Evolutionary conservation across 2,113 vertebrate genomes (phyloP), one percentile per base, ranked within the genome.

Genomic region (Tichodroma muraria): DNA sequence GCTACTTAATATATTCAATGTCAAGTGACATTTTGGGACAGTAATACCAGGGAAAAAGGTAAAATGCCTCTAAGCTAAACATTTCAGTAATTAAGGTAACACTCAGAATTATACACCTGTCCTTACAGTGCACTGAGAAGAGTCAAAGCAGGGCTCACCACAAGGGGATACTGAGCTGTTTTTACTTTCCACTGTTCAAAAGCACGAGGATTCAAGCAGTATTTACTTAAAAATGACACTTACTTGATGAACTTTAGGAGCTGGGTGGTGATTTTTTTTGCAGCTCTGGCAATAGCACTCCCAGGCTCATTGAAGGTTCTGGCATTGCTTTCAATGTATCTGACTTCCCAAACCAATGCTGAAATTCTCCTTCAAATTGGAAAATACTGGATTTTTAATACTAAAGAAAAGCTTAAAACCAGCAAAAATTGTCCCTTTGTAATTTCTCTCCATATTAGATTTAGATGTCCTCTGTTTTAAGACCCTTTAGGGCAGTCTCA

Each of bases 171-270:
- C 3, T 31, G 19, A 73, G 27, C 15, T 69, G 25, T 7, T 93
- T 60, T 56, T 8, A 25, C 4, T 33, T 4, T 38, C 28, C 44
- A 25, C 5, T 2, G 1, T 7, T 37, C 27, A 37, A 21, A 15
- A 53, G 35, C 49, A 59, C 0, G 0, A 69, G 6, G 52, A 75
- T 65, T 70, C 11, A 73, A 89, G 25, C 28, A 49, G 2, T n/a
- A 38, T 35, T 68, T n/a, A 56, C 8, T 75, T 68, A 10, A 35
- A 63, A 84, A 91, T 27, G 33, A 20, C 50, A 97, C 99, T 94
- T 97, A 99, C 99, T 98, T 98, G 89, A 99, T 98, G 85, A 99
- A 99, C 86, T 98, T 99, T 45, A 99, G 94, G n/a, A 99, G 98
- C 72, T 98, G 98, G 49, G 98, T 98, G 15, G 99, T 98, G 96